Evolutionary conservation across 2,797 vertebrate species (phyloP), one percentile per base, ranked within the genome.

Genomic region (Tympanoctomys barrerae): DNA sequence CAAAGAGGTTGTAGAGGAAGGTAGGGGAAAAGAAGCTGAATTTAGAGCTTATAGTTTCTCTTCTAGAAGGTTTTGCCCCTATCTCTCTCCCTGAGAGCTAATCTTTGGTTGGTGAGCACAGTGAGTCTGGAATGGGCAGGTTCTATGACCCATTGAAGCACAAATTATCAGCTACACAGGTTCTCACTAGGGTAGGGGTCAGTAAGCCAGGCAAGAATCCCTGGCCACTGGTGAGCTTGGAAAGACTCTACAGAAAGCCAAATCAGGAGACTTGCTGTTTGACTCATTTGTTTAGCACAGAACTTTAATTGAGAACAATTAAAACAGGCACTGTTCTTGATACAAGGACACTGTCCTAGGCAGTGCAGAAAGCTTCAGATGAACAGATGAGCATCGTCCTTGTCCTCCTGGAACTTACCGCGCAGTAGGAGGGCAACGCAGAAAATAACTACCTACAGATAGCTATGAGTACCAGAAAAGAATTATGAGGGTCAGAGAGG

Each of bases 271-370:
- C 31, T 66, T 93, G 10, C 80, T 54, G 84, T 75, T 80, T 89
- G 70, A 59, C 83, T 96, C 64, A 19, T 88, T 96, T 93, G 71
- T 46, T 90, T 91, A 81, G 75, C 24, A 59, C n/a, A 77, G 21
- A 26, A 33, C 87, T 93, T 93, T 85, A 52, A 85, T 8, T 80
- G 83, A 95, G 81, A 96, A 89, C 42, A 93, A 39, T n/a, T 59
- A 61, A 31, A 94, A 87, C 91, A 90, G 90, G 91, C 93, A 96
- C 78, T 90, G 33, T 94, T 89, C 89, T 62, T 81, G 61, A 87
- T 39, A 81, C 52, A 42, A 86, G 83, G 82, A 88, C 70, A 28
- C 42, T 42, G 2, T 88, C 91, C 87, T 78, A 73, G 68, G 90
- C 70, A 89, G 54, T 49, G 59, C 89, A 36, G 59, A 87, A 87